Evolutionary conservation across 2,797 vertebrate genomes (phyloP).

Genomic region (Hyperoplus lanceolatus): DNA sequence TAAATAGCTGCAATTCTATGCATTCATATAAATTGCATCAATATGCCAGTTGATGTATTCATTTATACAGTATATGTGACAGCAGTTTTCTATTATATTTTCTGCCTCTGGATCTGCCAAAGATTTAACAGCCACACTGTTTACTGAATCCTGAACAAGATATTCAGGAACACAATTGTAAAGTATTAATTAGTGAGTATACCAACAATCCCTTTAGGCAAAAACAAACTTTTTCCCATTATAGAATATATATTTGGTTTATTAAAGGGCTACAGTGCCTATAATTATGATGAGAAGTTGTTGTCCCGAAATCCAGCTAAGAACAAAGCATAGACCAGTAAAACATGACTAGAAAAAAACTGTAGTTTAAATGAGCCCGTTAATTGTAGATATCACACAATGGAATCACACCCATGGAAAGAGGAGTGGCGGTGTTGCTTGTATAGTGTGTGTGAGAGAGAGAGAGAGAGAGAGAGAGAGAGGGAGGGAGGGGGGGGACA

Average conservation of each 20-base stretch:
- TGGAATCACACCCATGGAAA: slow-evolving; percentile 1
- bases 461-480: not conserved
- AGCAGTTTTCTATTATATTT: no score
- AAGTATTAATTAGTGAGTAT: not conserved
- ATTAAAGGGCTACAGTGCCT: not conserved
- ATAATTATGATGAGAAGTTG: slow-evolving; percentile 13
- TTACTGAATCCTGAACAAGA: no score
- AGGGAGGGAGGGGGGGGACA: not conserved
- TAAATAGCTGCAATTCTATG: not conserved
- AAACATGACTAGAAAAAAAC: slow-evolving; percentile 19
- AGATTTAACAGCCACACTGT: not conserved
- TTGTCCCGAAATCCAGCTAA: not conserved
- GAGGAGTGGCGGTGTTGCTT: not conserved
- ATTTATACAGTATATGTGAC: not conserved
- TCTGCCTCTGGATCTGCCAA: not conserved
- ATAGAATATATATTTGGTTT: not conserved
- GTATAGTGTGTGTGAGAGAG: not conserved
- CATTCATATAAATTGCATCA: not conserved
- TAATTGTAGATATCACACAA: slow-evolving; percentile 11
- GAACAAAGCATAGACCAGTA: slow-evolving; percentile 3
- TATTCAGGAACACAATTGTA: not conserved
- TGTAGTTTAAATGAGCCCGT: not conserved
- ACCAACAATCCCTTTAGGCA: no score
- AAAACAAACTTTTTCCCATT: slow-evolving; percentile 7
- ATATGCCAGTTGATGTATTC: not conserved